Percentiles rank a stretch among this genome's conserved stretches.
phyloP scores from a whole-genome alignment of 2,113 vertebrate species.

The Ceyx melanurus region DNA sequence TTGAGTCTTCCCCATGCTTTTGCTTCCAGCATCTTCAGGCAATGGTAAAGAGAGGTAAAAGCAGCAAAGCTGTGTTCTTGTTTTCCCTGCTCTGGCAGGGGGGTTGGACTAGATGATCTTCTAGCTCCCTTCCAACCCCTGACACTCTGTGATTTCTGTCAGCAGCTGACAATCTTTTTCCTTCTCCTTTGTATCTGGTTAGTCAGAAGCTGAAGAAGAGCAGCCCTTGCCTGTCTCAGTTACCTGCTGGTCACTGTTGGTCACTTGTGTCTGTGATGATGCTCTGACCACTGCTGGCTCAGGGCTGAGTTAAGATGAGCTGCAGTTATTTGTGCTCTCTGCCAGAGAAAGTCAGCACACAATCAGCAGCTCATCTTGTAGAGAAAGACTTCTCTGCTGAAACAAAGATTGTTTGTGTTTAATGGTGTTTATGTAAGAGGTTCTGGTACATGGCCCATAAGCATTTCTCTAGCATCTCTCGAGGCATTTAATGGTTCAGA shows the following conservation, averaged over 20 bases:
- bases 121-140: too few species aligned
- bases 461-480: neutral
- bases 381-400: neutral
- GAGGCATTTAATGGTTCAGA: neutral
- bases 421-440: neutral
- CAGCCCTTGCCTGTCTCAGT: neutral
- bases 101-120: too few species aligned
- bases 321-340: neutral
- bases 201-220: neutral
- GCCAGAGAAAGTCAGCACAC: neutral
- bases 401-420: neutral
- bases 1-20: neutral
- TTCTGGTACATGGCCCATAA: neutral
- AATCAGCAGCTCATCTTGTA: neutral
- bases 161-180: neutral
- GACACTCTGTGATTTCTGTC: neutral
- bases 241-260: neutral
- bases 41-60: neutral
- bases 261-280: neutral
- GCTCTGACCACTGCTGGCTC: accelerated
- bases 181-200: neutral
- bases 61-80: neutral
- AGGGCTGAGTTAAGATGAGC: neutral
- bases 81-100: neutral
- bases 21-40: neutral